Evolutionary conservation across 2,888 invertebrate genomes (phyloP), one percentile per base, ranked within the genome.

Genomic region (Conomelus anceps): DNA sequence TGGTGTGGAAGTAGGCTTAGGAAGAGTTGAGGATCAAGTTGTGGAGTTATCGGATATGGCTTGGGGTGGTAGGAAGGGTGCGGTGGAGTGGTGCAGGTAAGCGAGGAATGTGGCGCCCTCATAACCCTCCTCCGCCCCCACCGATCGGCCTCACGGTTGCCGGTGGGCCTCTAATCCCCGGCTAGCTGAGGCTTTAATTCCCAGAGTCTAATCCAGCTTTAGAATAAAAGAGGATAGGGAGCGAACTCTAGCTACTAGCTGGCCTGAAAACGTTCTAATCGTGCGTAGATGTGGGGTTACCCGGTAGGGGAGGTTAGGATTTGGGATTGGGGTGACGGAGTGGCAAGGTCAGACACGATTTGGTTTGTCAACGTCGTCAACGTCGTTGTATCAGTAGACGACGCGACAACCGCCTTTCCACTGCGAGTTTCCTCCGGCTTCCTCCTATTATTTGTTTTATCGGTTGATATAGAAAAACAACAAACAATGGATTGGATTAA

Each of bases 161-260:
- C 29, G 88, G 89, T 86, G 34, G 86, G 88, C 85, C 88, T 89
- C 89, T 9, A 34, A 34, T 34, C 34, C 89, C 85, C 86, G 90
- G 89, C 88, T 89, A 88, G 89, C 89, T 89, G 88, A 90, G 89
- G 87, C 90, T 89, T 90, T 90, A 90, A 90, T 90, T 90, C 90
- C 89, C 90, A 86, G n/a, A n/a, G 63, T 84, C 90, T 90, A 89
- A 88, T 89, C 90, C 90, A 88, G 90, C 90, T 90, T 90, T 90
- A 89, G 90, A 90, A 90, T 90, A 90, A 90, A 90, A 89, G 89
- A 88, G 89, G 88, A 88, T 88, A 88, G 41, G 23, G 23, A 34
- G 34, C 34, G 34, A 34, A 34, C 34, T 34, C 41, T 20, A 22
- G 26, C 24, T 89, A 89, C 90, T 89, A 90, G 20, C 41, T 85